Percentiles rank a stretch among this genome's conserved stretches.
These are phyloP conservation scores for Drosophila barbarae DNA, from an alignment of 2,888 invertebrate genomes.

Conservation along the genomic window DNA sequence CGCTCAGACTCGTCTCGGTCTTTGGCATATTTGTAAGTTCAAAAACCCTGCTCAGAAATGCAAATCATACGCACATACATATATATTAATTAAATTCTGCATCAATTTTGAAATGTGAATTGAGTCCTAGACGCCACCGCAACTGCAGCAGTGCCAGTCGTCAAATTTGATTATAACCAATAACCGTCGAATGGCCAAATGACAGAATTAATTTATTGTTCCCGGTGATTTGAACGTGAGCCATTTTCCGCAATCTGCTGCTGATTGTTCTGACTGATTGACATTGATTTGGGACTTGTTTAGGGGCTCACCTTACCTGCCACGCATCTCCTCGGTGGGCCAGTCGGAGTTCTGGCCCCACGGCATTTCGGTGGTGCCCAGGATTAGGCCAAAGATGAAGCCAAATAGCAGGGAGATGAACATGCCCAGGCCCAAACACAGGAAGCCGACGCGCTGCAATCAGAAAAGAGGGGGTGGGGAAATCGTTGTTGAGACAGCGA, in stretches of 20 bases:
- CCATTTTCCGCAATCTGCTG: conserved; percentile 35
- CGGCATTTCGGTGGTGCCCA: conserved; percentile 87
- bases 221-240: conserved; percentile 39
- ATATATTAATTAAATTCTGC: conserved; percentile 29
- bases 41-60: conserved; percentile 9
- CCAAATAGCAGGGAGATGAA: conserved; percentile 88
- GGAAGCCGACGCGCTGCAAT: conserved; percentile 84
- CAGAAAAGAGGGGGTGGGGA: not conserved
- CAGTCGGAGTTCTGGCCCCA: conserved; percentile 86
- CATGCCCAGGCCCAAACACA: conserved; percentile 86
- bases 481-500: too few species aligned
- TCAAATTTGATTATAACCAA: conserved; percentile 32
- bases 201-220: conserved; percentile 34
- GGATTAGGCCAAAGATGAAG: conserved; percentile 88
- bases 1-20: not conserved
- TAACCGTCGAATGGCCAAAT: conserved; percentile 7
- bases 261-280: conserved; percentile 50
- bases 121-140: not conserved
- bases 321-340: conserved; percentile 90
- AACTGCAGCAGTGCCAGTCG: conserved; percentile 11
- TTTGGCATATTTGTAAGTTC: not conserved
- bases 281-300: conserved; percentile 40
- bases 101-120: conserved; percentile 6
- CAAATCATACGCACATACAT: conserved; percentile 11
- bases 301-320: conserved; percentile 81